phyloP scores from a whole-genome alignment of 1,140 invertebrate species.

The Drosophila sturtevanti region DNA sequence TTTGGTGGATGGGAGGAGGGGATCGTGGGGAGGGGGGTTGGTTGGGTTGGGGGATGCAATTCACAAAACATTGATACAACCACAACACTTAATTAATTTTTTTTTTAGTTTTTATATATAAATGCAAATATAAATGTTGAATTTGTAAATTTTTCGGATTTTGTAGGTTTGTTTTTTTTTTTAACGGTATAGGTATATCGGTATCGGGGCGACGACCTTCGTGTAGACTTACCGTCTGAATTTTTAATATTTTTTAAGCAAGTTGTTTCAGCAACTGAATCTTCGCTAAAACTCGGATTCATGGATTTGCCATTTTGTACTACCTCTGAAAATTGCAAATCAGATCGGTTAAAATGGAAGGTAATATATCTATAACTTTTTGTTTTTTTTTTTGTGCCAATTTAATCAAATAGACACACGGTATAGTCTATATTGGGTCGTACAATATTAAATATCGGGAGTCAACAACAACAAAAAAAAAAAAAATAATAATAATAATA shows the following conservation, averaged over 20 bases:
- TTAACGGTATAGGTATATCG: too few species aligned
- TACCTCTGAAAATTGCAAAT: conserved; percentile 83
- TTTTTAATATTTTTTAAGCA: conserved; percentile 91
- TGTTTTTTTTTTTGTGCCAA: conserved; percentile 21
- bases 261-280: conserved; percentile 89
- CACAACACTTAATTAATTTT: conserved; percentile 67
- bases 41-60: conserved; percentile 53
- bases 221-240: conserved; percentile 89
- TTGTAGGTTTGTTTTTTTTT: conserved; percentile 20
- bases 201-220: conserved; percentile 68
- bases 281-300: conserved; percentile 90
- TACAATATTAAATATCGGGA: conserved; percentile 38
- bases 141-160: conserved; percentile 21
- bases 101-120: conserved; percentile 16
- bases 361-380: conserved; percentile 23
- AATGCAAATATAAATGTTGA: conserved; percentile 40
- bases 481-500: too few species aligned
- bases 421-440: conserved; percentile 68
- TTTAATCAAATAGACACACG: conserved; percentile 61
- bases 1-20: not conserved
- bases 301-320: conserved; percentile 84
- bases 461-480: conserved; percentile 33
- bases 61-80: conserved; percentile 78
- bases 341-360: conserved; percentile 68
- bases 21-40: not conserved